Evolutionary conservation across 92 coral and sea anemone species (phyloP).

Genomic region (Montipora capitata): DNA sequence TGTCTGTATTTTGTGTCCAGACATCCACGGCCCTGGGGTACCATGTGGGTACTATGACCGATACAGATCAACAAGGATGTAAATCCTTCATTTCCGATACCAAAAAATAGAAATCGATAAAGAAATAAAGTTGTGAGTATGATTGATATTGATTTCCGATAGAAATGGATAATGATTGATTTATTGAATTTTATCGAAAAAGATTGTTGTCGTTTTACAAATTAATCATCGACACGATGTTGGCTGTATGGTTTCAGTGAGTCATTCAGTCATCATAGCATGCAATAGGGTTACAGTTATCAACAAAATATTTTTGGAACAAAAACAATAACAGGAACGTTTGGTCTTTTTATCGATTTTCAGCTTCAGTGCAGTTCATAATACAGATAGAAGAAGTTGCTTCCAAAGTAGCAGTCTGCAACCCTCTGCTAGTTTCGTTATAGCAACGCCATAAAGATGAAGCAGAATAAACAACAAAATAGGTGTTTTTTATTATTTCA

Average conservation of each 20-base stretch:
- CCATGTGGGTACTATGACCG: too few relatives aligned
- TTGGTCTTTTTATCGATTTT: neutral
- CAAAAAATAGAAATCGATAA: neutral
- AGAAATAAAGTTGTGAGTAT: conserved; percentile 7
- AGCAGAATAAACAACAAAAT: conserved; percentile 9
- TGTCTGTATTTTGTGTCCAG: too few relatives aligned
- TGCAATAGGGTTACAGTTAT: conserved; percentile 2
- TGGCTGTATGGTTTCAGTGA: neutral
- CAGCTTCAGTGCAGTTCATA: neutral
- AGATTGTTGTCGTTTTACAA: too few relatives aligned
- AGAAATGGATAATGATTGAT: neutral
- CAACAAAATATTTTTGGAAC: neutral
- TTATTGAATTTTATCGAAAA: neutral
- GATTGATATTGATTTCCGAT: neutral
- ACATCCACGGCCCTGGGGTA: too few relatives aligned
- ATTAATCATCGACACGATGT: neutral
- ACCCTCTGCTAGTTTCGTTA: neutral
- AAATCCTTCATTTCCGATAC: too few relatives aligned
- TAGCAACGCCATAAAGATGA: conserved; percentile 7
- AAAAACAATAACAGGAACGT: neutral
- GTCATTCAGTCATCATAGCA: neutral
- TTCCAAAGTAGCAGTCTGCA: neutral
- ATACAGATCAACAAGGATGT: too few relatives aligned
- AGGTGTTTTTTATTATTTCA: neutral
- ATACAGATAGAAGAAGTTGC: neutral